Evolutionary conservation across 1,140 invertebrate species (phyloP), one percentile per base, ranked within the genome.

Genomic region (Diachasma alloeum): DNA sequence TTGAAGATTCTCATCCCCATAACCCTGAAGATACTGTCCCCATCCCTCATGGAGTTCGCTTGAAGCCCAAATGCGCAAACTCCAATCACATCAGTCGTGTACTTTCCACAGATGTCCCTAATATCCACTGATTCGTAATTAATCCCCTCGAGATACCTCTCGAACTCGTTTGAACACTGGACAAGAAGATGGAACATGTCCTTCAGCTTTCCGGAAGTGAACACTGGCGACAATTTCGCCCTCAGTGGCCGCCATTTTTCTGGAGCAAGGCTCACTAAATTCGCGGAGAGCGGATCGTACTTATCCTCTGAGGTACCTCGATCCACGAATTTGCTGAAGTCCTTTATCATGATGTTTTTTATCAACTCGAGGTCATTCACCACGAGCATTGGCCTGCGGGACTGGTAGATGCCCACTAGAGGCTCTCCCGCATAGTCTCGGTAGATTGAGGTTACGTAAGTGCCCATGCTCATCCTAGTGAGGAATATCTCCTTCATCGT

Each of bases 151-250:
- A 76, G 9, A 44, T 71, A 82, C 0, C 83, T 15, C 46, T 88
- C 83, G 9, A 91, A 84, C 71, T 89, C 84, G 66, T 91, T 84
- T n/a, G 87, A 83, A 53, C 83, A 87, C 56, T 84, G 83, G 22
- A 80, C 46, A 24, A 91, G 77, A 4, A 89, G 80, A 74, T 86
- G 84, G 77, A 91, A 90, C 89, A 91, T 91, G 19, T 84, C 81
- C 71, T 89, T 91, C 10, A 92, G 74, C 81, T 91, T 92, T 10
- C 88, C 88, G 0, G 89, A 87, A 0, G 90, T 90, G 71, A 92
- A 91, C 4, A 86, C 84, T 4, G 88, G 87, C 13, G 86, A 84
- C 8, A 90, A 70, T 71, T 79, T 77, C 0, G 26, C 73, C 0
- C 78, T 59, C 5, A 79, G 31, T 53, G 71, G 67, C 39, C 59